Evolutionary conservation across 1,140 invertebrate species (phyloP).

Genomic region (Plodia interpunctella): DNA sequence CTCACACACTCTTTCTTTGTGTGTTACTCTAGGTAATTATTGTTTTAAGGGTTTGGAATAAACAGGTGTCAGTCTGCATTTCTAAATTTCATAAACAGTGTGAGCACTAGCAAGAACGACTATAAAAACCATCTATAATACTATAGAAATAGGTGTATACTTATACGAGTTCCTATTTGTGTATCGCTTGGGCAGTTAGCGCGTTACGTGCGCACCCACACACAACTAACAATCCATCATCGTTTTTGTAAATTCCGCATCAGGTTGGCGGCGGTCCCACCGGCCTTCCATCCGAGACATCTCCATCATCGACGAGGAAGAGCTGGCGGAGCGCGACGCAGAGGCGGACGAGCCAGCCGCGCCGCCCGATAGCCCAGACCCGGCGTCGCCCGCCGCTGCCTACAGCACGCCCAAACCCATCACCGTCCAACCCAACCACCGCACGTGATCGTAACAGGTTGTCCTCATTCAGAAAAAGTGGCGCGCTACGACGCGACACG

Average conservation of each 20-base stretch:
- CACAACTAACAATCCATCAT: not conserved
- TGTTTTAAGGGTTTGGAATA: too few species aligned
- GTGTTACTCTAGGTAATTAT: too few species aligned
- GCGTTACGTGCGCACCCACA: not conserved
- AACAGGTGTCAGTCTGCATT: too few species aligned
- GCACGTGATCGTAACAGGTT: slow-evolving; percentile 25
- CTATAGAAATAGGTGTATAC: too few species aligned
- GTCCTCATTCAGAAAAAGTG: too few species aligned
- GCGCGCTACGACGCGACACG: too few species aligned
- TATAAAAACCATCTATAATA: too few species aligned
- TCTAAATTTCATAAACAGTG: too few species aligned
- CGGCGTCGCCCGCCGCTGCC: slow-evolving; percentile 26
- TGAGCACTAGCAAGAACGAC: too few species aligned
- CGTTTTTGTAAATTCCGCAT: not conserved
- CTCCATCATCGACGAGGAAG: slow-evolving; percentile 87
- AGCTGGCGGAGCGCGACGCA: slow-evolving; percentile 61
- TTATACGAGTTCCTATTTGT: too few species aligned
- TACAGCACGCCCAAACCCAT: slow-evolving; percentile 54
- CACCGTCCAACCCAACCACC: slow-evolving; percentile 58
- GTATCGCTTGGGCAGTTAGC: too few species aligned
- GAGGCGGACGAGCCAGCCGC: slow-evolving; percentile 35
- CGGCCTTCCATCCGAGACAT: slow-evolving; percentile 89
- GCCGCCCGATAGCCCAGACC: slow-evolving; percentile 26
- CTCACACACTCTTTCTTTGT: too few species aligned
- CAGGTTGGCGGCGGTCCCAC: slow-evolving; percentile 84